phyloP scores from a whole-genome alignment of 1,140 invertebrate species.

The Psilanteris sp. region DNA sequence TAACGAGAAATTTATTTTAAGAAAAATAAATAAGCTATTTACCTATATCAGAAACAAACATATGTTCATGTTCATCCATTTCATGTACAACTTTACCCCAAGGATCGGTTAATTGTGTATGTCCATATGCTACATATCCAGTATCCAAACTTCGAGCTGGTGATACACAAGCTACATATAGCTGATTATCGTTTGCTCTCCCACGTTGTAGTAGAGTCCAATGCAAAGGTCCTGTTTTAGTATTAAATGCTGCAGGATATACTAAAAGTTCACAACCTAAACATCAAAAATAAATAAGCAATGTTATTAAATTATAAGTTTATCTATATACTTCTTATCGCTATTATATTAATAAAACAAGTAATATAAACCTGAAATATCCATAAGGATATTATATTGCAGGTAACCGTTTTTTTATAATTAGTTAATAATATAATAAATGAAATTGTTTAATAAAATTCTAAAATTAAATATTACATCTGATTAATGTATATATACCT shows the following conservation, averaged over 20 bases:
- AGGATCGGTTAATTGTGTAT: constrained; percentile 91
- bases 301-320: no score
- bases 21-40: no score
- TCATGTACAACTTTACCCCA: constrained; percentile 90
- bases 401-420: no score
- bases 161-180: constrained; percentile 87
- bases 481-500: constrained; percentile 79
- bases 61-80: constrained; percentile 85
- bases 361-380: no score
- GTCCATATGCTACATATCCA: constrained; percentile 93
- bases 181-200: constrained; percentile 93
- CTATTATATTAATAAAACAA: no score
- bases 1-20: no score
- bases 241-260: constrained; percentile 97
- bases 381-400: no score
- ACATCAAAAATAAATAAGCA: constrained; percentile 21
- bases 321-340: no score
- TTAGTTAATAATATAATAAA: no score
- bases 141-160: constrained; percentile 87
- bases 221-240: constrained; percentile 95
- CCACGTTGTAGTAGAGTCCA: constrained; percentile 92
- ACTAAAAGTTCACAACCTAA: constrained; percentile 90
- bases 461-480: no score
- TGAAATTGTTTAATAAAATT: no score
- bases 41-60: constrained; percentile 89